Conservation (phyloP, 2,113 vertebrate species). For the Cavia porcellus region DNA sequence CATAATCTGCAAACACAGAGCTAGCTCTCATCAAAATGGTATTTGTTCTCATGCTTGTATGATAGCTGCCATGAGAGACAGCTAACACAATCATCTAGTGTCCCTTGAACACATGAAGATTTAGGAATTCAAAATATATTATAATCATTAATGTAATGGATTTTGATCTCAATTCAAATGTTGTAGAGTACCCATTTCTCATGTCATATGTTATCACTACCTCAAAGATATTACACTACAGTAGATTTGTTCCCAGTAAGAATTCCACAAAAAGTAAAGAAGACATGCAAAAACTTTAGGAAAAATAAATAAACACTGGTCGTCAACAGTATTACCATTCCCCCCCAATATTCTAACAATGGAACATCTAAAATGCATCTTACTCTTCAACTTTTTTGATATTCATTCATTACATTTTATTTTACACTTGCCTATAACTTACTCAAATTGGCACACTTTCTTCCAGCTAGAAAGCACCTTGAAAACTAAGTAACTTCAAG, state of each 20-base stretch:
- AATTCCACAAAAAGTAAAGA: conserved; percentile 4
- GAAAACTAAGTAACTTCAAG: neutral
- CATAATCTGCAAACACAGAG: neutral
- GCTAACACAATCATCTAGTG: neutral
- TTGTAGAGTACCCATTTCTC: conserved; percentile 8
- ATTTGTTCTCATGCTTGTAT: neutral
- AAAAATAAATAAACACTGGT: neutral
- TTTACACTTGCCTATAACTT: neutral
- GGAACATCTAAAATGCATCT: neutral
- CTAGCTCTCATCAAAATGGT: conserved; percentile 7
- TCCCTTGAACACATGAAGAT: conserved; percentile 46
- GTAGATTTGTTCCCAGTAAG: neutral
- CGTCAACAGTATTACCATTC: neutral
- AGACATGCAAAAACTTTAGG: neutral
- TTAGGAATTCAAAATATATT: neutral
- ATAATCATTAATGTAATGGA: conserved; percentile 56
- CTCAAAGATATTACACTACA: neutral
- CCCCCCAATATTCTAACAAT: neutral
- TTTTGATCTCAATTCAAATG: conserved; percentile 46
- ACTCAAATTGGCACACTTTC: neutral
- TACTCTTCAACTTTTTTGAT: neutral
- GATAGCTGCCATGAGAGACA: neutral
- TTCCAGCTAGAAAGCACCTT: neutral
- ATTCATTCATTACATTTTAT: conserved; percentile 1
- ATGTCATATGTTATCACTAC: neutral